Conservation (phyloP, 2,888 invertebrate genomes). For the Anodontia alba region DNA sequence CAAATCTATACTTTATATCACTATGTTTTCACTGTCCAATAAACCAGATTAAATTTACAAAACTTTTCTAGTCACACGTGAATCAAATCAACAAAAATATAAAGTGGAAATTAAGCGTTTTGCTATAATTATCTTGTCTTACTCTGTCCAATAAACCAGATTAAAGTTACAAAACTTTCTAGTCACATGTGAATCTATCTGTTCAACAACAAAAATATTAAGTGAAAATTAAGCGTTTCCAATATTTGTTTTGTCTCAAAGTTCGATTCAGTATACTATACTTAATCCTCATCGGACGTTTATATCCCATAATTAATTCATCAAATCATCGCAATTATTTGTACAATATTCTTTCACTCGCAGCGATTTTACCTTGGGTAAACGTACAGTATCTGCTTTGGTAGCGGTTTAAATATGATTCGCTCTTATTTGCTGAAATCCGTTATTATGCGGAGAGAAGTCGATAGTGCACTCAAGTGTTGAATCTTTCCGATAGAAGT, state of each 20-base stretch:
- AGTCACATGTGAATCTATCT: too few species aligned
- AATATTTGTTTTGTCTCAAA: background rate
- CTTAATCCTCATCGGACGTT: background rate
- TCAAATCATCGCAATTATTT: background rate
- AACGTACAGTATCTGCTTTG: background rate
- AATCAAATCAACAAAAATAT: too few species aligned
- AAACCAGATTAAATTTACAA: too few species aligned
- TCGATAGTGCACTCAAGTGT: background rate
- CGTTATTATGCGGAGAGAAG: background rate
- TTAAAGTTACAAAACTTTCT: too few species aligned
- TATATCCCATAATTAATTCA: slow-evolving; percentile 12
- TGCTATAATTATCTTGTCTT: too few species aligned
- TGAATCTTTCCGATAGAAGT: background rate
- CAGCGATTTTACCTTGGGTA: background rate
- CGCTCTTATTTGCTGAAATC: slow-evolving; percentile 10
- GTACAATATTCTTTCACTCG: background rate
- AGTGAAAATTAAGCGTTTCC: background rate
- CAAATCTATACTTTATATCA: too few species aligned
- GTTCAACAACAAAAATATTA: background rate
- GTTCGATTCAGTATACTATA: background rate
- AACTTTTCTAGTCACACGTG: too few species aligned
- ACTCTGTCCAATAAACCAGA: too few species aligned
- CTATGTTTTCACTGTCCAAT: too few species aligned
- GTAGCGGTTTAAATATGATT: background rate
- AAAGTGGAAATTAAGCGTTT: too few species aligned